phyloP scores from a whole-genome alignment of 2,113 vertebrate species.

The Tursiops truncatus region DNA sequence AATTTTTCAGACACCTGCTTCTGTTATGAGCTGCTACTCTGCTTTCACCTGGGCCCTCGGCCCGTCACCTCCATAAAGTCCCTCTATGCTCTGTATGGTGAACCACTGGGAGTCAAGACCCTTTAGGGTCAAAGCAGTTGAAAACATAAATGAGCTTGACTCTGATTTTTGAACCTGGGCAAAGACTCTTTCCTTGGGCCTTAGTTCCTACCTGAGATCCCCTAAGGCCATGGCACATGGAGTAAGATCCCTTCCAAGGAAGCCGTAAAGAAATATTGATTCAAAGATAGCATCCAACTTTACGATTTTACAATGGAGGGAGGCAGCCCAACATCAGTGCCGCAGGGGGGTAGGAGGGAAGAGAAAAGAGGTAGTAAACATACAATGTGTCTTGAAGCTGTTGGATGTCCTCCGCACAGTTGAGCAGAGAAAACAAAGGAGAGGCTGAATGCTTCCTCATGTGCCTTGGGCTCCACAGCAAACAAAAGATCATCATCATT shows the following conservation, averaged over 20 bases:
- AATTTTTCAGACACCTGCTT: neutral
- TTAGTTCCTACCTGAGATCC: neutral
- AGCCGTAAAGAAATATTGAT: conserved; percentile 48
- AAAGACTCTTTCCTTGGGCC: neutral
- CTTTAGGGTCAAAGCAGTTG: neutral
- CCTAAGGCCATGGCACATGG: neutral
- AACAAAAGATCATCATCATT: neutral
- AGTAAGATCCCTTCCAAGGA: neutral
- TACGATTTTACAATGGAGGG: neutral
- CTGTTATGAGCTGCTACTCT: neutral
- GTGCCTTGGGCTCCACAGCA: neutral
- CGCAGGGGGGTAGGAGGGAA: neutral
- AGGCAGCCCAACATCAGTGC: neutral
- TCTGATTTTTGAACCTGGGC: neutral
- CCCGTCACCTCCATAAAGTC: accelerated
- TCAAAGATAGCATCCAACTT: neutral
- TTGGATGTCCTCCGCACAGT: neutral
- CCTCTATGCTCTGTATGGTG: neutral
- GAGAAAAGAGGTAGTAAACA: neutral
- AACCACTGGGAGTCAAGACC: neutral
- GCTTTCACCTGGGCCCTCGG: neutral
- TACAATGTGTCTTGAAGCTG: neutral
- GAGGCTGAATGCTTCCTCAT: neutral
- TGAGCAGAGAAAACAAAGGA: neutral
- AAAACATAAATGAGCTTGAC: neutral